Evolutionary conservation across 2,888 invertebrate genomes (phyloP), one percentile per base, ranked within the genome.

Genomic region (Tenthredo notha): DNA sequence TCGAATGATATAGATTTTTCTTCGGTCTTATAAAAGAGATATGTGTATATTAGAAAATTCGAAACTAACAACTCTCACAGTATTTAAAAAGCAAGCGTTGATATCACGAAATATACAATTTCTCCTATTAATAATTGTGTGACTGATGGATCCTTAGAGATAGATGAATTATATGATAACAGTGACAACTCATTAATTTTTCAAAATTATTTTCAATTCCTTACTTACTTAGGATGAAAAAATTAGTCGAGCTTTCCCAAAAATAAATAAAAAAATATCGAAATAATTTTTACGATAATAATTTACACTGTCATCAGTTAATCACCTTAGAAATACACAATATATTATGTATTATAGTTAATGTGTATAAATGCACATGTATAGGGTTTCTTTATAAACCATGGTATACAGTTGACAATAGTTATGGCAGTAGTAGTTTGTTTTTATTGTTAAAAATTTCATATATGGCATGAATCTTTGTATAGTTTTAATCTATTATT

Each of bases 401-500:
- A 54, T 25, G 18, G 29, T 33, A 58, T 33, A 58, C 12, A 33
- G 33, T 54, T 58, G 89, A 91, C 91, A 92, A 90, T 89, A 89
- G 90, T 92, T 92, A 92, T 90, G 92, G 92, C 93, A 92, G 92
- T 92, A 91, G 86, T 87, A 86, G 86, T 82, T 86, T 86, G 85
- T 85, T n/a, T n/a, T n/a, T 84, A 86, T 86, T 80, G 33, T 58
- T 77, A 80, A 25, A 43, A 82, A 65, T 43, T 82, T 43, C 84
- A 85, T 84, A 84, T 84, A 40, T 86, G 83, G 83, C 83, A 84
- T 70, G 15, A 50, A 84, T 85, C 58, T 84, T 58, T 86, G 88
- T 87, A 75, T 85, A 84, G 84, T 84, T 84, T 84, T 84, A 58
- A 78, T 86, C 87, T 90, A 91, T 89, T 89, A 91, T 89, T 90